Percentiles rank a stretch among this genome's conserved stretches.
These are phyloP conservation scores for Acleris emargana DNA, from an alignment of 2,888 invertebrate genomes.

Conservation along the genomic window DNA sequence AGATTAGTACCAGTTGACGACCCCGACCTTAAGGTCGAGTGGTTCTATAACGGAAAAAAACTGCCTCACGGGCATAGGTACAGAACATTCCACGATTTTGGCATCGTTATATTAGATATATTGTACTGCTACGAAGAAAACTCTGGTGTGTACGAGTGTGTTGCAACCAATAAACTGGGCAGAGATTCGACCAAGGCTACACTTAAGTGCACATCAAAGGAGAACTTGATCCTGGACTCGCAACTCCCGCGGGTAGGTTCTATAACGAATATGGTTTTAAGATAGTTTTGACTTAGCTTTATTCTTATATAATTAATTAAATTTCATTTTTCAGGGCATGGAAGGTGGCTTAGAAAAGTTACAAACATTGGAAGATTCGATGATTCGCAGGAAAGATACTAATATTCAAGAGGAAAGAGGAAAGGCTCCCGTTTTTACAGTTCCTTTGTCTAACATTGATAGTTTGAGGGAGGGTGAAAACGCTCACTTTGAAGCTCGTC, in stretches of 20 bases:
- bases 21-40: conserved; percentile 96
- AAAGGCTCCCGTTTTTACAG: conserved; percentile 95
- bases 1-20: conserved; percentile 96
- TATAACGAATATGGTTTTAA: conserved; percentile 5
- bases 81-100: conserved; percentile 98
- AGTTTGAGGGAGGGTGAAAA: conserved; percentile 95
- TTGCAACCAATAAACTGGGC: conserved; percentile 96
- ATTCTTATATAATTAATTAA: not conserved
- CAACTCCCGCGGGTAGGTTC: conserved; percentile 93
- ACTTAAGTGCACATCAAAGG: conserved; percentile 93
- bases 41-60: conserved; percentile 97
- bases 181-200: conserved; percentile 93
- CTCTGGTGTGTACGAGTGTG: conserved; percentile 96
- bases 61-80: conserved; percentile 97
- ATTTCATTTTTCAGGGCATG: conserved; percentile 87
- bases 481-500: conserved; percentile 94
- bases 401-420: conserved; percentile 89
- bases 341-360: conserved; percentile 97
- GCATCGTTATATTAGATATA: conserved; percentile 97
- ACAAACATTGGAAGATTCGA: conserved; percentile 94
- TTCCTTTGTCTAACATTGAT: conserved; percentile 93
- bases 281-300: conserved; percentile 1
- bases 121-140: conserved; percentile 98
- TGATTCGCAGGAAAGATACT: conserved; percentile 90
- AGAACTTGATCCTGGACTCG: conserved; percentile 95